Percentiles rank a stretch among this genome's conserved stretches.
These are phyloP conservation scores for Podotricha telesiphe DNA, from an alignment of 2,888 invertebrate species.

Conservation along the genomic window DNA sequence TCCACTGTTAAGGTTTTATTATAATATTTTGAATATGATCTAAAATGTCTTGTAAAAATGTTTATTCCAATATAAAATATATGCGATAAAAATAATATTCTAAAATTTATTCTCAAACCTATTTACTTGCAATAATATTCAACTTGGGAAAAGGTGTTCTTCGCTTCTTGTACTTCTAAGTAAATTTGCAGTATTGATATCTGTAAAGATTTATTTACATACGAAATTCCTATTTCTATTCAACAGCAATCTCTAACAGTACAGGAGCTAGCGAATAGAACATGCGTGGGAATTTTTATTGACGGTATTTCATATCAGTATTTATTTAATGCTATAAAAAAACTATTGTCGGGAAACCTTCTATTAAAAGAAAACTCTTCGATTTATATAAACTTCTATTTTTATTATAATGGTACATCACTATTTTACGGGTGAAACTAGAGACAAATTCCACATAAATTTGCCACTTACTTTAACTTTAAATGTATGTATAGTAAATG, in stretches of 20 bases:
- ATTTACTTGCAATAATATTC: too few species aligned
- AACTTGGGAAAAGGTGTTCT: too few species aligned
- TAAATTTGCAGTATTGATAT: not conserved
- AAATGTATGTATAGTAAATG: too few species aligned
- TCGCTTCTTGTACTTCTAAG: not conserved
- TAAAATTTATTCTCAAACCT: too few species aligned
- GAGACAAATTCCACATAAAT: not conserved
- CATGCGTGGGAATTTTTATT: not conserved
- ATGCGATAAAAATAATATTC: too few species aligned
- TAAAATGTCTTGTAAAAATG: too few species aligned
- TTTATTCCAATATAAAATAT: too few species aligned
- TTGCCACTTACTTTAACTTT: not conserved
- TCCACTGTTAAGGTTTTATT: too few species aligned
- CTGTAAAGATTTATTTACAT: not conserved
- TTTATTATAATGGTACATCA: too few species aligned
- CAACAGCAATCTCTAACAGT: not conserved
- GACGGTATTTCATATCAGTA: constrained; percentile 6
- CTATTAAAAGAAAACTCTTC: not conserved
- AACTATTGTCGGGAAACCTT: not conserved
- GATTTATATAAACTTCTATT: too few species aligned
- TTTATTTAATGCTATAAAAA: not conserved
- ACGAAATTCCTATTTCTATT: not conserved
- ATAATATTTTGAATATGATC: too few species aligned
- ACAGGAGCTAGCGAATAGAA: not conserved
- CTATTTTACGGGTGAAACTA: too few species aligned